A percentile compares a stretch with the other conserved stretches of the same genome.
Conservation (phyloP, 1,140 invertebrate species). For the Brachionus plicatilis region DNA sequence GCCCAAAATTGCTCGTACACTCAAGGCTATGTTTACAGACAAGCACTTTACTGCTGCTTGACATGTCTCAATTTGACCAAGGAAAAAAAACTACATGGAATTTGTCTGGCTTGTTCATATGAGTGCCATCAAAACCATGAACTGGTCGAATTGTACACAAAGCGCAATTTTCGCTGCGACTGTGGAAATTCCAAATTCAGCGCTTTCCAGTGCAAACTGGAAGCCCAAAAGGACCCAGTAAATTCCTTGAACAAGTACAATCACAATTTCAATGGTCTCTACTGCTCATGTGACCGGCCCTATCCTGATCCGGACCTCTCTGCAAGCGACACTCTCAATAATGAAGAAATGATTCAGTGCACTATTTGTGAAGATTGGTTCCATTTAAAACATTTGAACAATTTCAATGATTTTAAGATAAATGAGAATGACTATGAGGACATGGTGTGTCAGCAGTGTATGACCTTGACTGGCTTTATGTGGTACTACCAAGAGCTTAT, state of each 20-base stretch:
- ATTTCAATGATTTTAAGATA: slow-evolving; percentile 54
- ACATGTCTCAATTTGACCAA: slow-evolving; percentile 67
- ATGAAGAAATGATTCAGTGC: slow-evolving; percentile 94
- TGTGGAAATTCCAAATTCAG: slow-evolving; percentile 85
- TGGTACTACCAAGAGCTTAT: slow-evolving; percentile 63
- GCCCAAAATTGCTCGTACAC: slow-evolving; percentile 28
- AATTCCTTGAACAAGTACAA: slow-evolving; percentile 52
- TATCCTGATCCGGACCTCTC: slow-evolving; percentile 82
- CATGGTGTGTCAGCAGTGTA: slow-evolving; percentile 65
- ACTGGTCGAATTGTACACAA: slow-evolving; percentile 91
- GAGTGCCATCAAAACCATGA: slow-evolving; percentile 93
- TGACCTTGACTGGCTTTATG: slow-evolving; percentile 69
- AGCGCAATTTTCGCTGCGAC: slow-evolving; percentile 88
- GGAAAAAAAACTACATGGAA: slow-evolving; percentile 53
- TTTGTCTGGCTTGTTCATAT: slow-evolving; percentile 84
- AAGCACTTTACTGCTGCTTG: slow-evolving; percentile 87
- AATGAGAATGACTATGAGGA: slow-evolving; percentile 64
- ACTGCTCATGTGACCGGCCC: slow-evolving; percentile 84
- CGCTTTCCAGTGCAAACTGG: slow-evolving; percentile 43
- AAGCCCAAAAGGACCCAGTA: slow-evolving; percentile 43
- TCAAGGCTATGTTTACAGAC: slow-evolving; percentile 84
- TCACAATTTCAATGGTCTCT: slow-evolving; percentile 80
- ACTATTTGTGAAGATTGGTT: slow-evolving; percentile 96
- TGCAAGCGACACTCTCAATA: slow-evolving; percentile 57
- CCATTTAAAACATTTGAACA: slow-evolving; percentile 58